phyloP scores from a whole-genome alignment of 2,888 invertebrate species.

The Caenorhabditis macrosperma region DNA sequence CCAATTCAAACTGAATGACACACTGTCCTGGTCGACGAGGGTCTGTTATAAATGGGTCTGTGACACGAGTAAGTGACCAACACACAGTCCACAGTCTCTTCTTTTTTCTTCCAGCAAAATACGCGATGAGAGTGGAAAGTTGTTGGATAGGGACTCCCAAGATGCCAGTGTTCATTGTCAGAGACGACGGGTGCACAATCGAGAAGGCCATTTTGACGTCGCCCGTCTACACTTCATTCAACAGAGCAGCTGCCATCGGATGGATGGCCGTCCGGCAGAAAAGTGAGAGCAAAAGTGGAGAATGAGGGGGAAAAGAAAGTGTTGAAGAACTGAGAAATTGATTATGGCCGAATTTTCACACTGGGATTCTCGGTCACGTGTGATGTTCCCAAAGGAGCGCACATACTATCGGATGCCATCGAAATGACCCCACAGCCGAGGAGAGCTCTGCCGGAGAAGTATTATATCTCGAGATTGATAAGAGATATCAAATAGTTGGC shows the following conservation, averaged over 20 bases:
- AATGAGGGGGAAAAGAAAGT: background rate
- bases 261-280: conserved; percentile 65
- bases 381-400: too few species aligned
- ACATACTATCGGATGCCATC: too few species aligned
- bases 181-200: conserved; percentile 62
- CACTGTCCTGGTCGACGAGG: conserved; percentile 64
- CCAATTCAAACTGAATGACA: conserved; percentile 52
- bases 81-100: background rate
- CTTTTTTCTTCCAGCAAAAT: conserved; percentile 56
- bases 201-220: conserved; percentile 65
- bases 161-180: conserved; percentile 62
- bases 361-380: too few species aligned
- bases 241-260: conserved; percentile 60
- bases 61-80: conserved; percentile 56
- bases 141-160: conserved; percentile 66
- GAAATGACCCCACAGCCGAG: too few species aligned
- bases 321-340: background rate
- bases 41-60: conserved; percentile 68
- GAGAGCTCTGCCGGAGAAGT: too few species aligned
- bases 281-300: conserved; percentile 48
- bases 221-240: conserved; percentile 58
- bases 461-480: too few species aligned
- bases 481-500: too few species aligned
- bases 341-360: background rate
- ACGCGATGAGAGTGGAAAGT: conserved; percentile 65